phyloP scores from a whole-genome alignment of 37 sponge, comb jelly and placozoan species.

The Beroe forskalii region DNA sequence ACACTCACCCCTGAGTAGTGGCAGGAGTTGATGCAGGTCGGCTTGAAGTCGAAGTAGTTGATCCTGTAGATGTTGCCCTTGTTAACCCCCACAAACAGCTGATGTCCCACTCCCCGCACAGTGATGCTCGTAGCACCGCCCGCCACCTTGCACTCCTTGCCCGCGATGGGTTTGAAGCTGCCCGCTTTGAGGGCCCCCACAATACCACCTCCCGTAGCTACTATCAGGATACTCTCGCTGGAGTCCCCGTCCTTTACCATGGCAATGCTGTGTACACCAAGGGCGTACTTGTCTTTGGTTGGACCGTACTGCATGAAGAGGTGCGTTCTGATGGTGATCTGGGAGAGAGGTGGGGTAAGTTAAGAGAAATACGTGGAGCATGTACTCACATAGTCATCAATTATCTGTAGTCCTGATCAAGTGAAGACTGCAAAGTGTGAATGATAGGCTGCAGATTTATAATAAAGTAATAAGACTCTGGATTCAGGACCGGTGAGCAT shows the following conservation, averaged over 20 bases:
- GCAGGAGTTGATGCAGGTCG: constrained; percentile 8
- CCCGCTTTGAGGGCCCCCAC: constrained; percentile 71
- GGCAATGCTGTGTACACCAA: constrained; percentile 66
- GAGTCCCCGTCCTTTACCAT: constrained; percentile 69
- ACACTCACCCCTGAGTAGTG: constrained; percentile 38
- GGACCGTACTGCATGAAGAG: constrained; percentile 87
- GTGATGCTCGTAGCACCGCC: constrained; percentile 83
- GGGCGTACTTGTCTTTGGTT: constrained; percentile 86
- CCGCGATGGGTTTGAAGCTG: constrained; percentile 62
- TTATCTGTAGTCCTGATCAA: neutral
- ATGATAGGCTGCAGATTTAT: too few relatives aligned
- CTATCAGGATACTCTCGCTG: too few relatives aligned
- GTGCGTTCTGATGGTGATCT: constrained; percentile 83
- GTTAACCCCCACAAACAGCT: constrained; percentile 68
- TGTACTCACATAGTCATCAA: neutral
- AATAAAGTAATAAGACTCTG: too few relatives aligned
- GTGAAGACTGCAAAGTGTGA: too few relatives aligned
- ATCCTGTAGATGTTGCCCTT: constrained; percentile 52
- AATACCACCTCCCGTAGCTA: constrained; percentile 91
- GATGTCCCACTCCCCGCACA: constrained; percentile 78
- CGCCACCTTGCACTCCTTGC: constrained; percentile 59
- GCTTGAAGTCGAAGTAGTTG: constrained; percentile 42
- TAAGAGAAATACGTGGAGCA: neutral
- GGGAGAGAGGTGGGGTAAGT: neutral
- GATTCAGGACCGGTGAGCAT: too few relatives aligned